A percentile compares a stretch with the other conserved stretches of the same genome.
phyloP scores from a whole-genome alignment of 37 sponge, comb jelly and placozoan genomes.

The Aplysina aerophoba region DNA sequence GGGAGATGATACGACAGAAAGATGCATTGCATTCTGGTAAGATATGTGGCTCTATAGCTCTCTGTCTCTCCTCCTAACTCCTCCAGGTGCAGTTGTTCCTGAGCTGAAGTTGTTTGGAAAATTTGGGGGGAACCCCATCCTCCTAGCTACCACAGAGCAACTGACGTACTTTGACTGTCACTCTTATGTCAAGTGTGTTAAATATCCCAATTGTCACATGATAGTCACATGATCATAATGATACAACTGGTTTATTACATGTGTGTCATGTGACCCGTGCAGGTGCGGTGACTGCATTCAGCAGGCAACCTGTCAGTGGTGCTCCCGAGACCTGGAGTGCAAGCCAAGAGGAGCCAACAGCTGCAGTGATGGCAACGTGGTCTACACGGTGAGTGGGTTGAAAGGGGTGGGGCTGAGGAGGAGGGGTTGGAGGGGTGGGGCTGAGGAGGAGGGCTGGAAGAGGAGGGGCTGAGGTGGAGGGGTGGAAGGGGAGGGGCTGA shows the following conservation, averaged over 20 bases:
- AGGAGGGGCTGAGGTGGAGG: neutral
- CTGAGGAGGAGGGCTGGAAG: neutral
- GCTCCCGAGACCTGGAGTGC: neutral
- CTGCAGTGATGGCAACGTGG: neutral
- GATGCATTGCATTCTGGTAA: too few relatives aligned
- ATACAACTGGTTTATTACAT: too few relatives aligned
- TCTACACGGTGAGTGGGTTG: conserved; percentile 21
- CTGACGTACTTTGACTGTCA: conserved; percentile 24
- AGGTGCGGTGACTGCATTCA: conserved; percentile 10
- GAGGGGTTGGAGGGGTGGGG: neutral
- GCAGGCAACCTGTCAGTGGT: conserved; percentile 26
- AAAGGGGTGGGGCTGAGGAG: too few relatives aligned
- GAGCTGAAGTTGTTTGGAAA: too few relatives aligned
- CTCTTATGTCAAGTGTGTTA: neutral
- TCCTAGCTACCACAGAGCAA: neutral
- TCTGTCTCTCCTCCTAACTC: too few relatives aligned
- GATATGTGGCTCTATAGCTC: too few relatives aligned
- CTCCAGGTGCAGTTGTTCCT: too few relatives aligned
- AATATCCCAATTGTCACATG: neutral
- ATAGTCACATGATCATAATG: too few relatives aligned
- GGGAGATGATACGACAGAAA: too few relatives aligned
- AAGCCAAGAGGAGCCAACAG: neutral
- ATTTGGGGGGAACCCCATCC: too few relatives aligned
- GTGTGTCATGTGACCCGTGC: neutral
- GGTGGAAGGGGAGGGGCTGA: neutral